phyloP scores from a whole-genome alignment of 2,113 vertebrate species.

The Oreochromis spilurus region DNA sequence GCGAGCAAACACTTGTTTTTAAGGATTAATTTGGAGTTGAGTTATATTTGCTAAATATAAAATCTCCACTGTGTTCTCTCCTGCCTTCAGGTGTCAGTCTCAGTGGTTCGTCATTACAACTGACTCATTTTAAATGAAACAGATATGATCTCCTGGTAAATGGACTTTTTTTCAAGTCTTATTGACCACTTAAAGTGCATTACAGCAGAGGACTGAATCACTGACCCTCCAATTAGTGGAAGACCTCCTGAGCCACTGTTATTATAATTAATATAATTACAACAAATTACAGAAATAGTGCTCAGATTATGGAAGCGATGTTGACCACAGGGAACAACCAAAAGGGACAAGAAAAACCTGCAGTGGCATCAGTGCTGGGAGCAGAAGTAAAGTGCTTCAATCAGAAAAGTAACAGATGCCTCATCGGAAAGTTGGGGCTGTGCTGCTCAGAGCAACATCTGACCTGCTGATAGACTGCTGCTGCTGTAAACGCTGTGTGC shows the following conservation, averaged over 20 bases:
- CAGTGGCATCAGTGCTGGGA: neutral
- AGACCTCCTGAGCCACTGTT: neutral
- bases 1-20: neutral
- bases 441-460: neutral
- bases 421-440: neutral
- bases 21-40: neutral
- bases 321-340: neutral
- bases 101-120: neutral
- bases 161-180: neutral
- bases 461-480: slow-evolving; percentile 19
- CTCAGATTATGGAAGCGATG: neutral
- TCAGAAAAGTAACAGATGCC: neutral
- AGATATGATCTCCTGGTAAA: neutral
- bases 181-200: neutral
- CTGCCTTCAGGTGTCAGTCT: neutral
- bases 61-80: neutral
- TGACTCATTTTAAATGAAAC: neutral
- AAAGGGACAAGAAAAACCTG: neutral
- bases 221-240: neutral
- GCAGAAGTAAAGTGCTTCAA: neutral
- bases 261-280: neutral
- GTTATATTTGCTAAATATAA: neutral
- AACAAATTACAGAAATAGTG: neutral
- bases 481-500: neutral
- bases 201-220: neutral